Base-by-base conservation (phyloP, 2,113 vertebrate genomes). In the Cyprinodon tularosa region DNA sequence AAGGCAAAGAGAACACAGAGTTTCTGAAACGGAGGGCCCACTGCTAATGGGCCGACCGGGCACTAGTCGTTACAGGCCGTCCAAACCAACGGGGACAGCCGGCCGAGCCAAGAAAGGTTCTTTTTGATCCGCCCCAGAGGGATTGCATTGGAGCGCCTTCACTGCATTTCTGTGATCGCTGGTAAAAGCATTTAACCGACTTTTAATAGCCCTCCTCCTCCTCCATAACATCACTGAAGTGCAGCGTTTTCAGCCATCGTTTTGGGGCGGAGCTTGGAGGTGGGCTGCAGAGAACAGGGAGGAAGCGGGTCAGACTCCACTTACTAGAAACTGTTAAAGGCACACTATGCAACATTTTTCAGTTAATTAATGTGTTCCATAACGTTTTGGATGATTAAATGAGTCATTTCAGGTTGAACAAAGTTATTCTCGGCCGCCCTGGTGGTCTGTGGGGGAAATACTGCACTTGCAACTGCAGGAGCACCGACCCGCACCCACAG, bases 1-100 rank as follows among this genome's bases (percentile, higher is more conserved):
- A 88, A 81, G 78, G 78, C 90, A 84, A 88, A 91, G 90, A 89
- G 90, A 91, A 85, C 85, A 90, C 89, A 91, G 88, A 93, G 93
- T 29, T 92, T 84, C 83, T 88, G 83, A 88, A 93, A 90, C 89
- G 90, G 85, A 93, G 87, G 69, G 80, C 87, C 78, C 84, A 85
- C 90, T 89, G 65, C 82, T 82, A 85, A 88, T 83, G 80, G 84
- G 81, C 78, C 62, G 74, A 74, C 82, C 82, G 85, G 78, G 79
- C 87, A 78, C 81, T 85, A 90, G 85, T 81, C 88, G 85, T 86
- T 89, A 86, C 71, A 84, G 77, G 83, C 85, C 78, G 84, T 88
- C 90, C 86, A 86, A 92, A 88, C 86, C 88, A 90, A 85, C 42
- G 57, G 88, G 90, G 88, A 88, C 82, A 68, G 62, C 82, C 76